Evolutionary conservation across 2,797 vertebrate species (phyloP).

Genomic region (Enteromius thamalakanensis): DNA sequence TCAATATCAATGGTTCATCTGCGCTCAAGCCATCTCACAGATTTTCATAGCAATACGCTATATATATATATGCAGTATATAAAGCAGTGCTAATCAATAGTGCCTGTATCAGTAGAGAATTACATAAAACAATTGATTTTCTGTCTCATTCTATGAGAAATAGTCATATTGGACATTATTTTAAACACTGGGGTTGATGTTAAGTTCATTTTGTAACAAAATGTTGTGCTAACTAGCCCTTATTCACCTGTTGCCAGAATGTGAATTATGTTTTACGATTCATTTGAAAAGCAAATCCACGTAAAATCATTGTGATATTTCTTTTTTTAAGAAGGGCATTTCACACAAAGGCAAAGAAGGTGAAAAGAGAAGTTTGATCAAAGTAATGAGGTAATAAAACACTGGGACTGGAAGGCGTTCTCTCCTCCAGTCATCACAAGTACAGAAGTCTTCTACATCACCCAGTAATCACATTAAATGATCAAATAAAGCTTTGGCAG

Average conservation of each 20-base stretch:
- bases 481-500: neutral
- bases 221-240: neutral
- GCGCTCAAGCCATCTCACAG: neutral
- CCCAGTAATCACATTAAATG: neutral
- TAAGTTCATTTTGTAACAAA: neutral
- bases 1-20: neutral
- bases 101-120: neutral
- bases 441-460: neutral
- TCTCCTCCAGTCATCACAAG: neutral
- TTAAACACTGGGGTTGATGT: neutral
- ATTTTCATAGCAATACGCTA: neutral
- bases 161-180: neutral
- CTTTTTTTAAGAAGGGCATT: neutral
- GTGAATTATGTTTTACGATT: neutral
- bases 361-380: neutral
- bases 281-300: neutral
- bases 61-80: neutral
- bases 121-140: neutral
- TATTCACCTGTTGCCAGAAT: neutral
- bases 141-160: neutral
- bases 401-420: neutral
- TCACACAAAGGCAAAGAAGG: neutral
- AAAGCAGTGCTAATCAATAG: neutral
- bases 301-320: neutral
- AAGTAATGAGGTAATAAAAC: neutral